Percentiles rank a stretch among this genome's conserved stretches.
These are phyloP conservation scores for Pristiophorus japonicus DNA, from an alignment of 2,113 vertebrate genomes.

Conservation along the genomic window DNA sequence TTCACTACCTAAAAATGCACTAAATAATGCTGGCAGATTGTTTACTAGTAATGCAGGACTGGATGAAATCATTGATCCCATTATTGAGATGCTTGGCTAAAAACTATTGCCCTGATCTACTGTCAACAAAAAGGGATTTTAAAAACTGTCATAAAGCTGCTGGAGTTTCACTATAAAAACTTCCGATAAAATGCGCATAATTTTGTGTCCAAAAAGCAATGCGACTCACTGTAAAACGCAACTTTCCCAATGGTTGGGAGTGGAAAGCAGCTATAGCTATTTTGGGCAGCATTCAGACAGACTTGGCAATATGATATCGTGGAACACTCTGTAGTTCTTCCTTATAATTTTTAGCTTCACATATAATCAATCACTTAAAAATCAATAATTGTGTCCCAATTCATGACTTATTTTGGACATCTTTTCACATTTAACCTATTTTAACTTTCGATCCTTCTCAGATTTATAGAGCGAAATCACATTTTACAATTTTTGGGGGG, in stretches of 20 bases:
- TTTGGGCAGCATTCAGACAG: background rate
- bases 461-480: background rate
- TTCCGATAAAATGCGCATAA: background rate
- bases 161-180: background rate
- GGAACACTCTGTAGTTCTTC: background rate
- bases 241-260: background rate
- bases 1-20: background rate
- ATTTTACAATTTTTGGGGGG: background rate
- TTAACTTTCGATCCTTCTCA: background rate
- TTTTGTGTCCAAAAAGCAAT: background rate
- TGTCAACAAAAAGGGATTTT: constrained; percentile 1
- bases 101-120: constrained; percentile 3
- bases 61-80: background rate
- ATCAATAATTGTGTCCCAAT: background rate
- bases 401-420: background rate
- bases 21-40: constrained; percentile 18
- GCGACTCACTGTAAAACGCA: background rate
- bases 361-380: background rate
- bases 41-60: background rate
- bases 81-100: background rate
- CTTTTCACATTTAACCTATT: background rate
- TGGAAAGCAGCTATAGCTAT: background rate
- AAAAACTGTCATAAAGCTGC: background rate
- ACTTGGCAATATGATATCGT: background rate
- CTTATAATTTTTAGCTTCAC: background rate